Base-by-base conservation (phyloP, 2,113 vertebrate species). In the Sporophila hypoxantha region DNA sequence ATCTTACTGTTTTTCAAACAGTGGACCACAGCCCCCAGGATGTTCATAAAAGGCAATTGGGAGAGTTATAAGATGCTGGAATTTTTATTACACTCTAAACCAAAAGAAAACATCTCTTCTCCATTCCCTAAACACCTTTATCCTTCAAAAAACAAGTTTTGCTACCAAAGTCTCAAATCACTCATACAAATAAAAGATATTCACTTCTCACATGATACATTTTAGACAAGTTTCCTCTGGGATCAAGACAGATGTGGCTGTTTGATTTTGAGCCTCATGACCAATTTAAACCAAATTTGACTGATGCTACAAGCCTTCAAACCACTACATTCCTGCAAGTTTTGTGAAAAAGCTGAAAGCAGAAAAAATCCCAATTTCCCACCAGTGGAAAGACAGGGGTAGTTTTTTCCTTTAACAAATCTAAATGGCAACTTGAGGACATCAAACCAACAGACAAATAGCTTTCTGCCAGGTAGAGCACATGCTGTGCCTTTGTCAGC, bases 31-130 rank as follows among this genome's bases (percentile, higher is more conserved):
- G 68, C 22, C 50, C 89, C 82, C 80, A 94, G 61, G 70, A 87
- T 65, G 52, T 84, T 88, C 85, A 92, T 83, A 89, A 93, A 95
- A 78, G 55, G 50, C 80, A 92, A 73, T 0, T 78, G 66, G 55
- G 66, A 91, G 57, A 92, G 46, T 92, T 91, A 32, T 10, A 91
- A 87, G 69, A 89, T 27, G 23, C 37, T 77, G 66, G 89, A 91
- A 81, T 68, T 81, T 89, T 94, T 94, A 91, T 89, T 83, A 41
- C 55, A 83, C 59, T 81, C 53, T 75, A 85, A 94, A 90, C 13
- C 37, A 76, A 82, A 85, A 67, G 59, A 84, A 91, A 86, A 57
- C 68, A 61, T 62, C 55, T 73, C 42, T 81, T 62, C 39, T 83
- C 50, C 27, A 52, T 66, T 92, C 91, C 89, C 76, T 30, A 62